A percentile compares a stretch with the other conserved stretches of the same genome.
Conservation (phyloP, 2,113 vertebrate genomes). For the Corythornis madagascariensis region DNA sequence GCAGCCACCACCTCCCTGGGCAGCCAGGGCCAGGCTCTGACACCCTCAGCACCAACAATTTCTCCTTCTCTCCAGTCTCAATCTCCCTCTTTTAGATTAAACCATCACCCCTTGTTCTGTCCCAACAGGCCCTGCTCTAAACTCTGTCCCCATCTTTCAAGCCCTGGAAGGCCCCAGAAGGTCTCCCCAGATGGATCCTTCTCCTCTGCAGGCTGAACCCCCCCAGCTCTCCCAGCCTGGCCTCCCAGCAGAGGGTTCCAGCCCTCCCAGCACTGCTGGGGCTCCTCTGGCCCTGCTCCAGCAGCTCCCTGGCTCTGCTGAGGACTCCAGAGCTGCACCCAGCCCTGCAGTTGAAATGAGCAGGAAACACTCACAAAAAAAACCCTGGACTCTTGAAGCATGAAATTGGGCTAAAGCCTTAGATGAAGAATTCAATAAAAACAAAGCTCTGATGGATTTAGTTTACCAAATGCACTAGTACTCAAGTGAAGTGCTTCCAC, state of each 20-base stretch:
- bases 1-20: not conserved
- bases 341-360: not conserved
- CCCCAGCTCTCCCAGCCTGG: not conserved
- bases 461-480: not conserved
- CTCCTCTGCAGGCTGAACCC: not conserved
- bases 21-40: no score
- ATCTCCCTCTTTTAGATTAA: not conserved
- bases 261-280: not conserved
- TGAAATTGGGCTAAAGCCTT: accelerated
- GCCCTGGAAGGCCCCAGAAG: not conserved
- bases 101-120: not conserved
- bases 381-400: accelerated
- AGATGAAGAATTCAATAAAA: not conserved
- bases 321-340: not conserved
- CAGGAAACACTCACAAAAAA: not conserved
- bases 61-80: no score
- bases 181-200: not conserved
- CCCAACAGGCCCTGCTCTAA: not conserved
- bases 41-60: no score
- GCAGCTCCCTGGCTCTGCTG: not conserved
- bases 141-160: not conserved
- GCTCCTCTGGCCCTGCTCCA: not conserved
- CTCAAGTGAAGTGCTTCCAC: not conserved
- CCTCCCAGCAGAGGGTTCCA: not conserved
- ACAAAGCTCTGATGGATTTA: not conserved